Evolutionary conservation across 2,797 vertebrate genomes (phyloP), one percentile per base, ranked within the genome.

Genomic region (Nannoperca australis): DNA sequence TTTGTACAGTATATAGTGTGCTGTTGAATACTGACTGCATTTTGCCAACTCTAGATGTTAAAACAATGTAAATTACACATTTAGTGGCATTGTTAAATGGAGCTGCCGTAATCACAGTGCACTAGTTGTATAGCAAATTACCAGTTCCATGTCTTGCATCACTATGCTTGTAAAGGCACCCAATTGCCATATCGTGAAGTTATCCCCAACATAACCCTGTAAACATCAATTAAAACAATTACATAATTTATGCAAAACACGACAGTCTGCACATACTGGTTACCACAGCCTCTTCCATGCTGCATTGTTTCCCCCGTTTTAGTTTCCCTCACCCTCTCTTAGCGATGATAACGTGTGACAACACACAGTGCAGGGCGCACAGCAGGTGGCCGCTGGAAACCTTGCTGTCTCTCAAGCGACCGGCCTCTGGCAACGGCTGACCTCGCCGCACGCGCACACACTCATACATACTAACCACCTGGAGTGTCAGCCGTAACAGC

Each of bases 361-460:
- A 79, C 53, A 50, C 42, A 14, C 30, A 15, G 78, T 18, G 0
- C 58, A 27, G 61, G 63, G 45, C 22, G 32, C 85, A 30, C 76
- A 68, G 89, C 89, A 85, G 82, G 88, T 81, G 85, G 78, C 60
- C 64, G 1, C 68, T 1, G 69, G 87, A 76, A 85, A 81, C 70
- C 75, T 78, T 17, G 69, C 68, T 49, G 76, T 81, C 83, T 85
- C 82, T 72, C 55, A 76, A 81, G 84, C 49, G 69, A 63, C 75
- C 47, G 22, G 72, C 87, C 86, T 78, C 64, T 75, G 86, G 86
- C 88, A 76, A 85, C n/a, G 14, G 50, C 72, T 88, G 91, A 93
- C 93, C 90, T 87, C 79, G 10, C 78, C 64, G 79, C 80, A 68
- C 58, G 20, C 50, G 8, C 60, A 1, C 63, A 76, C 70, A 49